These are phyloP conservation scores for Lochmaea crataegi DNA, from an alignment of 2,888 invertebrate genomes.

Conservation along the genomic window DNA sequence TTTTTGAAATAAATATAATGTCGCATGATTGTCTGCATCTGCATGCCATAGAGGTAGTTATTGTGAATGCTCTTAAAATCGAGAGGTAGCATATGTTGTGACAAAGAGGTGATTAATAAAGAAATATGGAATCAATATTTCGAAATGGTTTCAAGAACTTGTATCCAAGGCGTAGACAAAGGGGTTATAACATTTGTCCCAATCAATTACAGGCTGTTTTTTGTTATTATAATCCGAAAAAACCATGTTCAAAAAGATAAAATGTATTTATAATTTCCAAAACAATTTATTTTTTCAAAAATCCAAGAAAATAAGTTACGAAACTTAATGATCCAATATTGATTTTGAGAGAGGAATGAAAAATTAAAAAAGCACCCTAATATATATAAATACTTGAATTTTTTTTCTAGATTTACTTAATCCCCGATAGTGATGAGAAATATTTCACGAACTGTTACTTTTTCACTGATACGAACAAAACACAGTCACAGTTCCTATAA, in stretches of 20 bases:
- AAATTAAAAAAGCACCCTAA: too few relatives aligned
- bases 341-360: too few relatives aligned
- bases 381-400: too few relatives aligned
- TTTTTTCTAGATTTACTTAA: too few relatives aligned
- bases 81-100: background rate
- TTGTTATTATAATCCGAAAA: background rate
- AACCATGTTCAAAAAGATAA: background rate
- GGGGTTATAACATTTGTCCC: background rate
- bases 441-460: too few relatives aligned
- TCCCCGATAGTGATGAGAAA: too few relatives aligned
- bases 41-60: background rate
- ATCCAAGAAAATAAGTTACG: too few relatives aligned
- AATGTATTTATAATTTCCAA: too few relatives aligned
- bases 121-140: constrained; percentile 15
- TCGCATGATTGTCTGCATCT: constrained; percentile 5
- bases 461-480: too few relatives aligned
- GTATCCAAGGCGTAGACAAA: constrained; percentile 3
- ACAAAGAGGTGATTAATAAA: background rate
- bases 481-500: too few relatives aligned
- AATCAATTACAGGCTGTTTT: background rate
- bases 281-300: too few relatives aligned
- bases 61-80: background rate
- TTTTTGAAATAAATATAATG: background rate
- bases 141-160: background rate
- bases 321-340: too few relatives aligned